These are phyloP conservation scores for Catocala nupta DNA, from an alignment of 2,888 invertebrate genomes.

Conservation along the genomic window DNA sequence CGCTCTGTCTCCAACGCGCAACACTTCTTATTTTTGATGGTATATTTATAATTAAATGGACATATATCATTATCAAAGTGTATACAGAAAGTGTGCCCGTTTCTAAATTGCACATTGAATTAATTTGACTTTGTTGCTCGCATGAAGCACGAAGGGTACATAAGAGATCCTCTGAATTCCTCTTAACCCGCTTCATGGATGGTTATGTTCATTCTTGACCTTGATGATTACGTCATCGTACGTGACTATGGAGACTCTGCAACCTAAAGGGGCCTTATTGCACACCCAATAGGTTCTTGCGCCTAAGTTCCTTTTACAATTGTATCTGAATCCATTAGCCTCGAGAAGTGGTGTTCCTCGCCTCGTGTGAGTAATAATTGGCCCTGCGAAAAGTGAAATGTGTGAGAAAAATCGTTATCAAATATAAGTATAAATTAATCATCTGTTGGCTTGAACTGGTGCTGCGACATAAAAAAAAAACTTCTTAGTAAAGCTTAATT, in stretches of 20 bases:
- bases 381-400: constrained; percentile 26
- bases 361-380: constrained; percentile 35
- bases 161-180: no score
- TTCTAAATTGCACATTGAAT: no score
- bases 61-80: no score
- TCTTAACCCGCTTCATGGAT: constrained; percentile 19
- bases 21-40: no score
- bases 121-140: no score
- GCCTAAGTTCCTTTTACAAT: constrained; percentile 40
- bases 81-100: no score
- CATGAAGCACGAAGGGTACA: no score
- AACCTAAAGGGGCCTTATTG: constrained; percentile 50
- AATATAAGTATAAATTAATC: background rate
- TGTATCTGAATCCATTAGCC: constrained; percentile 38
- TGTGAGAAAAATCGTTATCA: constrained; percentile 5
- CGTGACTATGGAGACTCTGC: constrained; percentile 59
- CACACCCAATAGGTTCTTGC: constrained; percentile 46
- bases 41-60: no score
- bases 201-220: constrained; percentile 52
- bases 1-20: no score
- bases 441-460: background rate
- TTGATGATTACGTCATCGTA: constrained; percentile 50
- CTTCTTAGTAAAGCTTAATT: no score
- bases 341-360: constrained; percentile 44
- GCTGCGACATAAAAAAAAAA: no score